Conservation (phyloP, 2,888 invertebrate species). For the Pinctada fucata region DNA sequence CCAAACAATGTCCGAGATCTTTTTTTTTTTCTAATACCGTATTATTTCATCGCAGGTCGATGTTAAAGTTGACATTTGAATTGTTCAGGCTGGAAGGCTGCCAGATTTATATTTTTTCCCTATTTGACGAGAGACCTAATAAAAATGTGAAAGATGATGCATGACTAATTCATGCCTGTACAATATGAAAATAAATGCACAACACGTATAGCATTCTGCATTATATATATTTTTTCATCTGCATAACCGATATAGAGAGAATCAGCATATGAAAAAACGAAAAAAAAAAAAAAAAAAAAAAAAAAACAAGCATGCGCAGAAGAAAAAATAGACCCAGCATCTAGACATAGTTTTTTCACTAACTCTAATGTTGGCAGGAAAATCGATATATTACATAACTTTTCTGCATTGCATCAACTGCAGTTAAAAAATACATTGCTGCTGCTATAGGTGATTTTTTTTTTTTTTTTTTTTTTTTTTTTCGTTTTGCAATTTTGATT, state of each 20-base stretch:
- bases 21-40: neutral
- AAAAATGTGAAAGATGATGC: neutral
- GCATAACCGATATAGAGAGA: too few relatives aligned
- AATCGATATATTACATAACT: slow-evolving; percentile 21
- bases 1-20: neutral
- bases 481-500: neutral
- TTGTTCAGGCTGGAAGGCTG: neutral
- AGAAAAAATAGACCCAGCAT: too few relatives aligned
- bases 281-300: too few relatives aligned
- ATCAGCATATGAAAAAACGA: too few relatives aligned
- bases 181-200: neutral
- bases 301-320: too few relatives aligned
- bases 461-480: too few relatives aligned
- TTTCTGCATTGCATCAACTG: too few relatives aligned
- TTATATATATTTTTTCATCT: too few relatives aligned
- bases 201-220: too few relatives aligned
- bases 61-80: neutral
- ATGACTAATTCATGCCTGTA: neutral
- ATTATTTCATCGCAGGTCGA: neutral
- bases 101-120: neutral
- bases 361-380: neutral
- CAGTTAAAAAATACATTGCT: neutral
- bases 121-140: neutral
- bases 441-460: too few relatives aligned
- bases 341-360: neutral